Evolutionary conservation across 2,797 vertebrate species (phyloP).

Genomic region (Clarias fuscus): DNA sequence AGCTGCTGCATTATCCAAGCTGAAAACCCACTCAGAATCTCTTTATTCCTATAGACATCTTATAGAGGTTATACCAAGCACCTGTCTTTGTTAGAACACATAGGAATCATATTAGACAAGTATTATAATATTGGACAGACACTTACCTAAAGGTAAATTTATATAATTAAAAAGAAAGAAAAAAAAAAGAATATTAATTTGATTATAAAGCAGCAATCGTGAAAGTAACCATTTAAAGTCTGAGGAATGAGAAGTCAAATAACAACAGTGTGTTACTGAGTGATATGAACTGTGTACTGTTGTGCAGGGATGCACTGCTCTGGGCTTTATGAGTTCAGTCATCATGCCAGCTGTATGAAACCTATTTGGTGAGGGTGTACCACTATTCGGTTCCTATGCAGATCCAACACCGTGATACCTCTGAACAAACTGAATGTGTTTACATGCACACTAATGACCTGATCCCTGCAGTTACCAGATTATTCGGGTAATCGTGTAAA

Average conservation of each 20-base stretch:
- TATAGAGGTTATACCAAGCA: neutral
- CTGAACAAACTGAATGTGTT: neutral
- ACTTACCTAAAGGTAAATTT: neutral
- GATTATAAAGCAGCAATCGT: neutral
- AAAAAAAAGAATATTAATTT: neutral
- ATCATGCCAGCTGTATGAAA: neutral
- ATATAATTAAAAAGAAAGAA: neutral
- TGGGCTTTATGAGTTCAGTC: neutral
- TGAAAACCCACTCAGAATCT: neutral
- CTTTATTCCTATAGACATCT: neutral
- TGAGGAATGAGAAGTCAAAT: neutral
- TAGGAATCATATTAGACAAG: neutral
- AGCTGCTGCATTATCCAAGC: neutral
- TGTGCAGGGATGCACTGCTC: neutral
- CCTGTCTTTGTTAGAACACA: neutral
- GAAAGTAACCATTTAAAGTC: neutral
- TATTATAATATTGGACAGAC: neutral
- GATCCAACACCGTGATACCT: neutral
- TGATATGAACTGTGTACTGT: neutral
- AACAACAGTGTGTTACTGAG: neutral
- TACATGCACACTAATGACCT: constrained; percentile 2
- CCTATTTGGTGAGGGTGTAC: neutral
- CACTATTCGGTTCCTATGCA: neutral
- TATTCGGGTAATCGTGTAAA: neutral
- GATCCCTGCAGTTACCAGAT: neutral